Conservation (phyloP, 2,797 vertebrate genomes). For the Holocentrus rufus region DNA sequence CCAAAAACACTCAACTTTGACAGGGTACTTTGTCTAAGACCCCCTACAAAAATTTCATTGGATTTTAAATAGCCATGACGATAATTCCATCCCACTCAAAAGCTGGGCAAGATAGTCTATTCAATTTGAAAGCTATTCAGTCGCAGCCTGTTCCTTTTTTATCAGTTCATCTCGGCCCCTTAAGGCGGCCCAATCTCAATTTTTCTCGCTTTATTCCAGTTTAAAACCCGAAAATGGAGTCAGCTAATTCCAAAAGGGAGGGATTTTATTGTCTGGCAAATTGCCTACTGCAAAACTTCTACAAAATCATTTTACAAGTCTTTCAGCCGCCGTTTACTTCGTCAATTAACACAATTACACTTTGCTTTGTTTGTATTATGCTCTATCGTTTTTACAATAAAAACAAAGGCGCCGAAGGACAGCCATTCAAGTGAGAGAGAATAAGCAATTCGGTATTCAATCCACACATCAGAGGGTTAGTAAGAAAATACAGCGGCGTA, state of each 20-base stretch:
- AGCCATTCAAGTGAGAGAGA: slow-evolving; percentile 5
- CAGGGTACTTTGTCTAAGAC: slow-evolving; percentile 69
- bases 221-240: slow-evolving; percentile 25
- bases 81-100: slow-evolving; percentile 65
- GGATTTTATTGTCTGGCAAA: slow-evolving; percentile 10
- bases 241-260: slow-evolving; percentile 22
- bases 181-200: slow-evolving; percentile 28
- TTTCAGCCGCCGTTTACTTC: slow-evolving; percentile 8
- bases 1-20: slow-evolving; percentile 73
- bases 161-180: slow-evolving; percentile 18
- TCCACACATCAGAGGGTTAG: slow-evolving; percentile 18
- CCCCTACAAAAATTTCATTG: slow-evolving; percentile 66
- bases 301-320: slow-evolving; percentile 14
- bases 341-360: neutral
- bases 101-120: slow-evolving; percentile 54
- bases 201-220: slow-evolving; percentile 46
- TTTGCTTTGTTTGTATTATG: neutral
- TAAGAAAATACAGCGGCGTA: slow-evolving; percentile 52
- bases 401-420: slow-evolving; percentile 27
- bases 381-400: neutral
- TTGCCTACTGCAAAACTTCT: neutral
- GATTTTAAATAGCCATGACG: slow-evolving; percentile 74
- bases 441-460: slow-evolving; percentile 4
- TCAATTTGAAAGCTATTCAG: slow-evolving; percentile 56
- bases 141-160: slow-evolving; percentile 34